These are phyloP conservation scores for Portunus trituberculatus DNA, from an alignment of 1,140 invertebrate species.

Conservation along the genomic window DNA sequence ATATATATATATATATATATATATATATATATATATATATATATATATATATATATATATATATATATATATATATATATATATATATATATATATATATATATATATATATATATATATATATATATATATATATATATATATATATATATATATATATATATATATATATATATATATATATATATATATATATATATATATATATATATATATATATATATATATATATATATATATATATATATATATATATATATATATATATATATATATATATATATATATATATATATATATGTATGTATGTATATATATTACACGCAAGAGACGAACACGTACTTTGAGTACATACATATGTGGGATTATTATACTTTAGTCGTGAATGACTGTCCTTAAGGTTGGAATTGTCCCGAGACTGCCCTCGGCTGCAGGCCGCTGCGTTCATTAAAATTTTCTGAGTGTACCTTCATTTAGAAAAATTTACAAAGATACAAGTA, in stretches of 20 bases:
- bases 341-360: too few relatives aligned
- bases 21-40: not conserved
- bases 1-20: not conserved
- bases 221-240: constrained; percentile 44
- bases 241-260: constrained; percentile 56
- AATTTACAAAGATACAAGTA: not conserved
- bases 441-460: not conserved
- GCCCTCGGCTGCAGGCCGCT: not conserved
- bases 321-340: too few relatives aligned
- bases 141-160: constrained; percentile 49
- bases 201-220: constrained; percentile 47
- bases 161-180: constrained; percentile 39
- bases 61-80: constrained; percentile 15
- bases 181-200: constrained; percentile 39
- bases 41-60: constrained; percentile 22
- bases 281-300: constrained; percentile 26
- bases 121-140: constrained; percentile 51
- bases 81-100: not conserved
- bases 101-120: constrained; percentile 55
- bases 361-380: too few relatives aligned
- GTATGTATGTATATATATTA: constrained; percentile 38
- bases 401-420: not conserved
- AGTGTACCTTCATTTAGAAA: not conserved
- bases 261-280: constrained; percentile 51
- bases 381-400: too few relatives aligned